Evolutionary conservation across 2,113 vertebrate genomes (phyloP).

Genomic region (Phalacrocorax brasilianus): DNA sequence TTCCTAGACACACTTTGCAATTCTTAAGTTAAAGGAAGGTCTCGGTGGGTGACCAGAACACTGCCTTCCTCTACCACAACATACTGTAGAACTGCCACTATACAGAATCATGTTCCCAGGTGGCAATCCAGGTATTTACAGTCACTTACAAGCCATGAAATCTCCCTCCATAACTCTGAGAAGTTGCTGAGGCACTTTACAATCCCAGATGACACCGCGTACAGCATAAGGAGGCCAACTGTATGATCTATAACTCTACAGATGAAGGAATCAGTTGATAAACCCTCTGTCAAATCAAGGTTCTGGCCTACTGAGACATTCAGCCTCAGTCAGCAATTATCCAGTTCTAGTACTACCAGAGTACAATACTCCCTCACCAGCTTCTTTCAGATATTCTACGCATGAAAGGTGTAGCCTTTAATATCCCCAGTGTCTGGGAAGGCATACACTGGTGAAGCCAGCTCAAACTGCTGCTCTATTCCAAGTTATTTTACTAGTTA

Average conservation of each 20-base stretch:
- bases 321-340: neutral
- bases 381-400: neutral
- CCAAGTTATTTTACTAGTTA: neutral
- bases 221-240: neutral
- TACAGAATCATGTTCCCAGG: neutral
- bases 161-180: neutral
- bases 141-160: neutral
- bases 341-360: neutral
- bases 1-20: neutral
- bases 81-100: neutral
- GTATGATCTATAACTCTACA: neutral
- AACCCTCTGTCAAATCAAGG: neutral
- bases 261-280: neutral
- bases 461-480: neutral
- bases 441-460: neutral
- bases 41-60: neutral
- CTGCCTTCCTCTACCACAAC: neutral
- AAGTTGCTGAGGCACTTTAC: neutral
- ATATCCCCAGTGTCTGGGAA: neutral
- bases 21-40: neutral
- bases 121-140: neutral
- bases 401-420: fast-evolving
- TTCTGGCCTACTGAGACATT: neutral
- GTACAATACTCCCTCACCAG: neutral
- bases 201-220: neutral